Evolutionary conservation across 2,797 vertebrate species (phyloP).

Genomic region (Psittacula derbiana): DNA sequence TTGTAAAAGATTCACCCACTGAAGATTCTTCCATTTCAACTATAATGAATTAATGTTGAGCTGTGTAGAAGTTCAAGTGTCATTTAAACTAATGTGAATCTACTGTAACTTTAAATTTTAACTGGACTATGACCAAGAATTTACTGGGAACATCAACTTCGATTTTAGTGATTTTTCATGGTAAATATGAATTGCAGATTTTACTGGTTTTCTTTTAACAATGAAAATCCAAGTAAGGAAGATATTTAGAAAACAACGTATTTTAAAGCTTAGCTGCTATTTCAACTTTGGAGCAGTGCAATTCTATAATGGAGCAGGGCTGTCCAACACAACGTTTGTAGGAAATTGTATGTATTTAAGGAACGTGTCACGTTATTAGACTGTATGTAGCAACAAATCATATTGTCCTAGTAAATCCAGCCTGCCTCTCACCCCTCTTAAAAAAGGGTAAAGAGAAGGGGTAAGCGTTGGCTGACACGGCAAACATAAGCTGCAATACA

Average conservation of each 20-base stretch:
- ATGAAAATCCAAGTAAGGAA: neutral
- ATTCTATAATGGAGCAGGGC: neutral
- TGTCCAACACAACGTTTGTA: neutral
- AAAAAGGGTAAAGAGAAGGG: neutral
- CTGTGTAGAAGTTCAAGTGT: constrained; percentile 94
- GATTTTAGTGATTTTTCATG: constrained; percentile 64
- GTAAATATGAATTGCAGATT: constrained; percentile 52
- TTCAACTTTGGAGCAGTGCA: neutral
- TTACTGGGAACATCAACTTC: constrained; percentile 68
- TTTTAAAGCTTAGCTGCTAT: constrained; percentile 4
- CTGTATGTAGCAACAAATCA: constrained; percentile 2
- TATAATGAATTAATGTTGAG: constrained; percentile 97
- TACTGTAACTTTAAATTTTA: constrained; percentile 76
- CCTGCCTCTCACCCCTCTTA: neutral
- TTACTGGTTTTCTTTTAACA: constrained; percentile 49
- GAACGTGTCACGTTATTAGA: neutral
- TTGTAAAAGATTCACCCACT: constrained; percentile 85
- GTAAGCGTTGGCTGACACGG: constrained; percentile 18
- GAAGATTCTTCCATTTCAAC: constrained; percentile 86
- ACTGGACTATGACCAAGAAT: constrained; percentile 67
- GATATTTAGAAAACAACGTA: constrained; percentile 1
- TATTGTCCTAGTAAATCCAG: neutral
- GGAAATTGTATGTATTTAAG: constrained; percentile 30
- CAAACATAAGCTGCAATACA: constrained; percentile 60
- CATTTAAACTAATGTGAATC: constrained; percentile 90